Evolutionary conservation across 2,888 invertebrate species (phyloP).

Genomic region (Axea sp.): DNA sequence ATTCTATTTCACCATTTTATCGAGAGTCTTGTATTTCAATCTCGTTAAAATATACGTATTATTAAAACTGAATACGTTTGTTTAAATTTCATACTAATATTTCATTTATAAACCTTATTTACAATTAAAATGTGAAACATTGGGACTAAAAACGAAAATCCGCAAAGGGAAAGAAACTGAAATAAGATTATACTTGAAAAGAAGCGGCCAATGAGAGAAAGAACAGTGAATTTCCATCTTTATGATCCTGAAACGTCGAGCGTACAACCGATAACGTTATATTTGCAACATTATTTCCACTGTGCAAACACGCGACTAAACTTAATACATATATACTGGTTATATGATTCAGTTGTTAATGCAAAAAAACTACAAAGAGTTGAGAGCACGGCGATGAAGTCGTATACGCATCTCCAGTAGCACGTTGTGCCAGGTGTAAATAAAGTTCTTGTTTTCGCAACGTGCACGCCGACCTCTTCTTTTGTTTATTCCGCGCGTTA

Average conservation of each 20-base stretch:
- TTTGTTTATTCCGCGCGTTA: constrained; percentile 4
- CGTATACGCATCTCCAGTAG: constrained; percentile 12
- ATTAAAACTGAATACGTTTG: no score
- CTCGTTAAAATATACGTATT: no score
- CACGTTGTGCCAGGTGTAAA: constrained; percentile 34
- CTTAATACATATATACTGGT: constrained; percentile 19
- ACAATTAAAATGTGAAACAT: constrained; percentile 16
- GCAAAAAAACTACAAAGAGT: constrained; percentile 22
- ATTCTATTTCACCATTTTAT: no score
- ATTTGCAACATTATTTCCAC: constrained; percentile 30
- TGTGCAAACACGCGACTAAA: constrained; percentile 34
- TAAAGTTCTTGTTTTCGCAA: constrained; percentile 36
- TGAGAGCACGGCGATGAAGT: constrained; percentile 33
- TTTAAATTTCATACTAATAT: neutral
- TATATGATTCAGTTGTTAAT: constrained; percentile 34
- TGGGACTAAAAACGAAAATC: constrained; percentile 20
- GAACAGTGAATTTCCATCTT: constrained; percentile 48
- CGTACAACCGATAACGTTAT: constrained; percentile 51
- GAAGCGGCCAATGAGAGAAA: constrained; percentile 23
- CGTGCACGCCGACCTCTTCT: neutral
- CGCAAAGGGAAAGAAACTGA: constrained; percentile 17
- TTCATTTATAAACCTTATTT: constrained; percentile 5
- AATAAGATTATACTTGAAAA: constrained; percentile 32
- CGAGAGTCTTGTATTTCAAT: no score
- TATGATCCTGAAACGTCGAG: constrained; percentile 36